phyloP scores from a whole-genome alignment of 2,888 invertebrate genomes.

The Lycaena phlaeas region DNA sequence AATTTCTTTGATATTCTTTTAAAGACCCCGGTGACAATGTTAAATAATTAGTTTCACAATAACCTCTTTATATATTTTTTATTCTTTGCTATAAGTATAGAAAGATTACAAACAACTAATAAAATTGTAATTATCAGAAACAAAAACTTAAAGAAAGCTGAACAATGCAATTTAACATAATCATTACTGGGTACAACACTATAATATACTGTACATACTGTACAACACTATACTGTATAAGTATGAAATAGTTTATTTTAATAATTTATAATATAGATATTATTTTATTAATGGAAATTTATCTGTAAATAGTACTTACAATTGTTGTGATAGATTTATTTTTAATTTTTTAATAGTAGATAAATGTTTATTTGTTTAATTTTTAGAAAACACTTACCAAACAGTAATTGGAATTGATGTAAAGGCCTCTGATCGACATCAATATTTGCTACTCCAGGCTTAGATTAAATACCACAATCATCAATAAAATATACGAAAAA shows the following conservation, averaged over 20 bases:
- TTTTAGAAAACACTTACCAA: not conserved
- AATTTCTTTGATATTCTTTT: too few species aligned
- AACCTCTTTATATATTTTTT: too few species aligned
- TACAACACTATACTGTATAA: not conserved
- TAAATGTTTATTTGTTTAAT: not conserved
- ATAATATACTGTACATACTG: too few species aligned
- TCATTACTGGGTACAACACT: not conserved
- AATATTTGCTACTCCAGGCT: too few species aligned
- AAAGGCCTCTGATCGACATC: too few species aligned
- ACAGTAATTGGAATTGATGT: not conserved
- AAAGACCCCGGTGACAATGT: too few species aligned
- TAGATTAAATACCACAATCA: too few species aligned
- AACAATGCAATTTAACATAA: not conserved
- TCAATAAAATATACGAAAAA: too few species aligned
- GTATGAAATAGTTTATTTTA: conserved; percentile 7
- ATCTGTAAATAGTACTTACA: conserved; percentile 16
- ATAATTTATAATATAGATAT: conserved; percentile 17
- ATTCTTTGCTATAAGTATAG: too few species aligned
- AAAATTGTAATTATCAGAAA: too few species aligned
- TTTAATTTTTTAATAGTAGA: not conserved
- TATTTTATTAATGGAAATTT: conserved; percentile 11
- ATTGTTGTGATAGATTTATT: conserved; percentile 19
- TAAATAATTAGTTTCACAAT: too few species aligned
- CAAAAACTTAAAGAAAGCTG: not conserved
- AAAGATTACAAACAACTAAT: too few species aligned